Base-by-base conservation (phyloP, 1,140 invertebrate species). In the Plectrocnemia conspersa region DNA sequence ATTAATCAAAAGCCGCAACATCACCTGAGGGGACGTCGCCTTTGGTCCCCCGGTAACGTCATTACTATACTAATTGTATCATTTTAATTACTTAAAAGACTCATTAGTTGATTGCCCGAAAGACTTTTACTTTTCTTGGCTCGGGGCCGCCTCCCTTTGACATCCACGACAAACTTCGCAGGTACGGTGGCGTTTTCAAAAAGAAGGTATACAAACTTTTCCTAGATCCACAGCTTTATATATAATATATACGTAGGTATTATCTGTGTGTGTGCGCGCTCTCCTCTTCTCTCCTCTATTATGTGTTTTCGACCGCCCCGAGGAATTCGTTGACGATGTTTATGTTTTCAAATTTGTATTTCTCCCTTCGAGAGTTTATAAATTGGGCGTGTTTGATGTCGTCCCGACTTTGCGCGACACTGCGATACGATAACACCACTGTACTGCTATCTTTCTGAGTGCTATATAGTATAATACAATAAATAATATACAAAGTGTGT, bases 11-110 rank as follows among this genome's bases (percentile, higher is more conserved):
- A 53, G 50, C 50, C 50, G 35, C 50, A 53, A 42, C 23, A 18
- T 6, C 35, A 4, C 32, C 7, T 10, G 21, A 25, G 35, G 22
- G 6, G 40, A 10, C 40, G 45, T 19, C 19, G 7, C 25, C 46
- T 32, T 16, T 9, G 7, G 11, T 7, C 15, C 7, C 4, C 40
- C 22, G n/a, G 16, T 58, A 54, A 54, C 45, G 50, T 35, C 35
- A 52, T 58, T 54, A 54, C 19, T 53, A 46, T 45, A 52, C 50
- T 60, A 61, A 61, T 61, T 61, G 58, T 61, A 50, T 61, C 52
- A 61, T 56, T 56, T 61, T 61, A 61, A 61, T 61, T 61, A 61
- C 58, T 61, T 61, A 61, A 50, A 35, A 50, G 58, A 56, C 58
- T 61, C 58, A 61, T 61, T 61, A 61, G 58, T 56, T 56, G 58